These are phyloP conservation scores for Neosilurus hyrtlii DNA, from an alignment of 2,797 vertebrate species.

Conservation along the genomic window DNA sequence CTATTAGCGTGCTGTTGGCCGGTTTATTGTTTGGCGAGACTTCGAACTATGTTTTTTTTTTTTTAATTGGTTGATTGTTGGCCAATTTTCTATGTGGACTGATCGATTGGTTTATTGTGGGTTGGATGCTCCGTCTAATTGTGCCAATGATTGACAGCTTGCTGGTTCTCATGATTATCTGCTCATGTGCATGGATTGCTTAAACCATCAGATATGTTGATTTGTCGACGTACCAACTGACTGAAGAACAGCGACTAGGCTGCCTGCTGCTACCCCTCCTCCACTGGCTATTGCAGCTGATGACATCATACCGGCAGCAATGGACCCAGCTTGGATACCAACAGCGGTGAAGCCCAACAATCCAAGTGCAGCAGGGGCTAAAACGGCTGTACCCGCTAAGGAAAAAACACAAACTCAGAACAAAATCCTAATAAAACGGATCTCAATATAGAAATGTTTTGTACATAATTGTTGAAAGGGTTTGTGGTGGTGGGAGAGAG, in stretches of 20 bases:
- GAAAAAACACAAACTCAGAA: background rate
- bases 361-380: constrained; percentile 19
- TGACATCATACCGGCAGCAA: constrained; percentile 55
- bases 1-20: background rate
- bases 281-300: constrained; percentile 50
- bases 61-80: background rate
- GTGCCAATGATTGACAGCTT: background rate
- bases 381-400: constrained; percentile 22
- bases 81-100: background rate
- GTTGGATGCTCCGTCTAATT: background rate
- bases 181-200: background rate
- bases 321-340: constrained; percentile 47
- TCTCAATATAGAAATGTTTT: background rate
- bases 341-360: constrained; percentile 44
- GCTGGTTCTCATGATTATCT: background rate
- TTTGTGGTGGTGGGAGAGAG: no score
- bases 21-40: background rate
- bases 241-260: constrained; percentile 53
- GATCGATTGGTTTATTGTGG: background rate
- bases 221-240: constrained; percentile 40
- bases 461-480: background rate
- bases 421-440: background rate
- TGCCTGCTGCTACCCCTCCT: constrained; percentile 50
- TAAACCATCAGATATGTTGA: background rate
- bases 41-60: background rate